Percentiles rank a stretch among this genome's conserved stretches.
phyloP scores from a whole-genome alignment of 1,140 invertebrate species.

The Papilio helenus region DNA sequence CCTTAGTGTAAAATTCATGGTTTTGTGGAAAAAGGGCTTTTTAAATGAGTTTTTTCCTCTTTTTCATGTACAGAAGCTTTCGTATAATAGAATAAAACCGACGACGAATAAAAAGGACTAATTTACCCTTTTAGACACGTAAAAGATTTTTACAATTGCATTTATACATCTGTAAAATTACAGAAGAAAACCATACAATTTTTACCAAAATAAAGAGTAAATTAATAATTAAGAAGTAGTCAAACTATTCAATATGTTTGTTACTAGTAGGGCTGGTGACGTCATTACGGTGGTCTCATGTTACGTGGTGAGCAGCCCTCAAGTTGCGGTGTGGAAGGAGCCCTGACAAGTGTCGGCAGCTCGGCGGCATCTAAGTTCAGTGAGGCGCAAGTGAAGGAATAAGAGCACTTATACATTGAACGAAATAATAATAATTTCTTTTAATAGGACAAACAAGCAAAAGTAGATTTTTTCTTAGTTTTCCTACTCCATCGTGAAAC shows the following conservation, averaged over 20 bases:
- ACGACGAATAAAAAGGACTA: too few relatives aligned
- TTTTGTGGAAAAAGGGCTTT: too few relatives aligned
- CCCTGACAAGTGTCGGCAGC: slow-evolving; percentile 27
- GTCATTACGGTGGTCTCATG: slow-evolving; percentile 5
- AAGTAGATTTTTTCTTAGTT: too few relatives aligned
- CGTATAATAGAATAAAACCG: too few relatives aligned
- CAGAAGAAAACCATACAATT: too few relatives aligned
- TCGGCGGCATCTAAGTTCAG: slow-evolving; percentile 9
- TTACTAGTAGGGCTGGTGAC: not conserved
- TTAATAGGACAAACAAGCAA: not conserved
- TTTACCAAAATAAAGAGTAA: too few relatives aligned
- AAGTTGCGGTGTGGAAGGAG: slow-evolving; percentile 4
- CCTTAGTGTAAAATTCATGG: not conserved
- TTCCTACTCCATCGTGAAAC: not conserved
- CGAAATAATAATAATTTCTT: not conserved
- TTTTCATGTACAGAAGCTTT: too few relatives aligned
- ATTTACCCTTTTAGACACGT: too few relatives aligned
- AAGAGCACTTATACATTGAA: not conserved
- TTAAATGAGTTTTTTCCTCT: too few relatives aligned
- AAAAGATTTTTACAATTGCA: too few relatives aligned
- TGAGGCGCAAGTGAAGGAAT: slow-evolving; percentile 19
- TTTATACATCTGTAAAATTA: too few relatives aligned
- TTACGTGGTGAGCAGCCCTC: slow-evolving; percentile 24
- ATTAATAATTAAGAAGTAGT: not conserved
- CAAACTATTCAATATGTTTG: not conserved